Base-by-base conservation (phyloP, 2,113 vertebrate genomes). In the Muscicapa adusta region DNA sequence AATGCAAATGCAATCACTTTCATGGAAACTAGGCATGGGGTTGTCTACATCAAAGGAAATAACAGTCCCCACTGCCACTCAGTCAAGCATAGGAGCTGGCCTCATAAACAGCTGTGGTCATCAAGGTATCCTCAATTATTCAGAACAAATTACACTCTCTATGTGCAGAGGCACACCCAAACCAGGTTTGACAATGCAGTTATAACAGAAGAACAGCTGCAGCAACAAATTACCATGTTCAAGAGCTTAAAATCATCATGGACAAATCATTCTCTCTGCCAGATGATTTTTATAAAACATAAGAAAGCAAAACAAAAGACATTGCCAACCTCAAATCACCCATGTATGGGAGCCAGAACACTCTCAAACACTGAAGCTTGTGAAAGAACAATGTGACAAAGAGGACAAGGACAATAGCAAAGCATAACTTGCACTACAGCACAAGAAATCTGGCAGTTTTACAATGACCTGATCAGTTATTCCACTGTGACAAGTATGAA, bases 91-190 rank as follows among this genome's bases (percentile, higher is more conserved):
- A 60, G 78, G 60, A 76, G 60, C 84, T 72, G 54, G 78, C 73
- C 81, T 54, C 77, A 54, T 6, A 66, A 91, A 75, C 73, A 92
- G 77, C 81, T 95, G 85, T 58, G 91, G 74, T 79, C 53, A 89
- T 65, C 70, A 88, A 96, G 92, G 81, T 95, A 91, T 48, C 85
- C 71, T 93, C 87, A 89, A 82, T 89, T 85, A 82, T 84, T 94
- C 68, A 58, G 50, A 88, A 65, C 66, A 96, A 95, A 93, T 94
- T 40, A 63, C 2, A 3, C 57, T 78, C 53, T 36, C 66, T 18
- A 1, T 45, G 51, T 85, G 90, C 78, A 74, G 67, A 91, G 36
- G 85, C 88, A 91, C 89, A 96, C 51, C 72, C 78, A 85, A 82
- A 85, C 40, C 82, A 85, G 91, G 60, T 85, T 72, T 77, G 72